These are phyloP conservation scores for Dryobotodes eremita DNA, from an alignment of 2,888 invertebrate genomes.

Conservation along the genomic window DNA sequence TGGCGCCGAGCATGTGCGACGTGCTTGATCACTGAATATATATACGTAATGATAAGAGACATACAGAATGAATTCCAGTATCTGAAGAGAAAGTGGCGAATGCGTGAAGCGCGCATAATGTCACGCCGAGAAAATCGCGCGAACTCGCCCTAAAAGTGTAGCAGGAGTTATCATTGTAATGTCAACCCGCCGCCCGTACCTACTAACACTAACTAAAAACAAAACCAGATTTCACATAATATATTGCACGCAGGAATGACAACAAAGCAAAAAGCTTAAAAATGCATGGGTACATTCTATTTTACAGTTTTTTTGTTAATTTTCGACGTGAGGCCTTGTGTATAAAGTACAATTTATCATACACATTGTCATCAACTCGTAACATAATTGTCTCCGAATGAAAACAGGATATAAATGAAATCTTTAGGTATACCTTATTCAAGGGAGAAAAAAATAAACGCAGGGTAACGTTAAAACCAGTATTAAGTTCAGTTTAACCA, in stretches of 20 bases:
- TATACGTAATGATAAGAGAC: neutral
- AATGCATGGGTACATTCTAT: constrained; percentile 27
- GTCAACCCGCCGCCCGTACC: neutral
- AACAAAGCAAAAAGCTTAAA: constrained; percentile 32
- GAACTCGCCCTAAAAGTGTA: neutral
- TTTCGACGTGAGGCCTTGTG: constrained; percentile 9
- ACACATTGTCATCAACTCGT: constrained; percentile 1
- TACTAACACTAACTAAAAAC: constrained; percentile 22
- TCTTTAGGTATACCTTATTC: neutral
- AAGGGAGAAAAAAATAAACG: constrained; percentile 1
- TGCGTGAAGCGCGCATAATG: too few species aligned
- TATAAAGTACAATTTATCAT: constrained; percentile 14
- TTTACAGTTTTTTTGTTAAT: constrained; percentile 4
- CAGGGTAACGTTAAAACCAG: constrained; percentile 6
- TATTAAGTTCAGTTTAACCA: neutral
- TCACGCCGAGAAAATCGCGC: neutral
- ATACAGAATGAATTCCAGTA: neutral
- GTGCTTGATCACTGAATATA: too few species aligned
- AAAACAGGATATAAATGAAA: constrained; percentile 1
- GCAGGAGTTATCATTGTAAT: neutral
- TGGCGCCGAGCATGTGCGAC: neutral
- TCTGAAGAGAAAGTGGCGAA: neutral
- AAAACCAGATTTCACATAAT: constrained; percentile 28
- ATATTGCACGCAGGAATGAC: constrained; percentile 40
- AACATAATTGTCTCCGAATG: constrained; percentile 11